These are phyloP conservation scores for Allochrocebus solatus DNA, from an alignment of 2,797 vertebrate genomes.

Conservation along the genomic window DNA sequence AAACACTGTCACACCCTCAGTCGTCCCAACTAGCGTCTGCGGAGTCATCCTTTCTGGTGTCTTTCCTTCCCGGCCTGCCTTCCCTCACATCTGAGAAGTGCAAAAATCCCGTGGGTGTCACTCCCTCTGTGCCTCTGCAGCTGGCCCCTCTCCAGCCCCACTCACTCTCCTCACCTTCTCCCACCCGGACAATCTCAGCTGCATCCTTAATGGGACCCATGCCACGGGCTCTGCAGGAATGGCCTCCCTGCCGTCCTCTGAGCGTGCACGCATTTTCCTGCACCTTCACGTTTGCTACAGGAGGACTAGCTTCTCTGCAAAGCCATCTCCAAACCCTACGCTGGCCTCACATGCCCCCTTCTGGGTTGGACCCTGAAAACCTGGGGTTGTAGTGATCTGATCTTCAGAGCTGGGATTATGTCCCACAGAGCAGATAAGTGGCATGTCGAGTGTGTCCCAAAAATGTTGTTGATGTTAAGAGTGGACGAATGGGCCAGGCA, in stretches of 20 bases:
- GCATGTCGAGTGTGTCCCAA: fast-evolving
- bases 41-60: neutral
- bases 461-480: neutral
- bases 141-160: too few species aligned
- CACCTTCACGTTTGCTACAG: fast-evolving
- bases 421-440: neutral
- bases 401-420: neutral
- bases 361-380: neutral
- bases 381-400: neutral
- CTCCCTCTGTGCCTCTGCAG: too few species aligned
- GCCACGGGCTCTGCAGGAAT: neutral
- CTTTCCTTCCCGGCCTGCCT: neutral
- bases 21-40: neutral
- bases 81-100: neutral
- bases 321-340: neutral
- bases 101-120: neutral
- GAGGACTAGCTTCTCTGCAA: too few species aligned
- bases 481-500: too few species aligned
- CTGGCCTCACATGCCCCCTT: neutral
- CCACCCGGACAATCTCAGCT: neutral
- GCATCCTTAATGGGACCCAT: fast-evolving
- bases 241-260: too few species aligned
- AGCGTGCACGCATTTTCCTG: neutral
- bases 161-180: neutral
- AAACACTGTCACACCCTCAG: too few species aligned